Evolutionary conservation across 2,113 vertebrate species (phyloP).

Genomic region (Lonchura striata): DNA sequence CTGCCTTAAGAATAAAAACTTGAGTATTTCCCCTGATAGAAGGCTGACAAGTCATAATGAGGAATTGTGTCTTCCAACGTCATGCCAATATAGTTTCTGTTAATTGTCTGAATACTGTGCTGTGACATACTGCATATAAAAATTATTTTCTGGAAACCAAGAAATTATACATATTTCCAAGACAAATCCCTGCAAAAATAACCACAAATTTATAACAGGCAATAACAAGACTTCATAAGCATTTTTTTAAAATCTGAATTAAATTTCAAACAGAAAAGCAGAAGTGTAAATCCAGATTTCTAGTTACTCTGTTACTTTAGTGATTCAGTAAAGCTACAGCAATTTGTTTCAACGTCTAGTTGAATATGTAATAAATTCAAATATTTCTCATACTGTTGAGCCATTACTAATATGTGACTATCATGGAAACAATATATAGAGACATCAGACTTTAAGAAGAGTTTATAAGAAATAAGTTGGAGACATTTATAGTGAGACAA

Average conservation of each 20-base stretch:
- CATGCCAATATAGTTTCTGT: background rate
- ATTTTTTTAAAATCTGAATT: background rate
- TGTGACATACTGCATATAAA: background rate
- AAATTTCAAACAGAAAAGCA: background rate
- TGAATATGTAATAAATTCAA: background rate
- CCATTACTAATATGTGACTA: background rate
- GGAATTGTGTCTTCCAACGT: background rate
- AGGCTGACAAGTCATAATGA: slow-evolving; percentile 16
- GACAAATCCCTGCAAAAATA: background rate
- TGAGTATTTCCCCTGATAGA: slow-evolving; percentile 22
- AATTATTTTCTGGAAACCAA: background rate
- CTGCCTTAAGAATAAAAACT: background rate
- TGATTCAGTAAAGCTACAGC: background rate
- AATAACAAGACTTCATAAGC: background rate
- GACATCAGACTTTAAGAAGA: background rate
- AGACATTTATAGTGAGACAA: background rate
- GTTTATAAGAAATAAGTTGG: background rate
- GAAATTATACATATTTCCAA: background rate
- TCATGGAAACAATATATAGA: background rate
- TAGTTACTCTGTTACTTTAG: background rate
- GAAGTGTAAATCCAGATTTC: background rate
- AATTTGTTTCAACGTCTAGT: background rate
- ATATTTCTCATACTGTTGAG: background rate
- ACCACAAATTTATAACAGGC: background rate
- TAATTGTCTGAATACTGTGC: background rate